Evolutionary conservation across 2,797 vertebrate genomes (phyloP), one percentile per base, ranked within the genome.

Genomic region (Arnoldichthys spilopterus): DNA sequence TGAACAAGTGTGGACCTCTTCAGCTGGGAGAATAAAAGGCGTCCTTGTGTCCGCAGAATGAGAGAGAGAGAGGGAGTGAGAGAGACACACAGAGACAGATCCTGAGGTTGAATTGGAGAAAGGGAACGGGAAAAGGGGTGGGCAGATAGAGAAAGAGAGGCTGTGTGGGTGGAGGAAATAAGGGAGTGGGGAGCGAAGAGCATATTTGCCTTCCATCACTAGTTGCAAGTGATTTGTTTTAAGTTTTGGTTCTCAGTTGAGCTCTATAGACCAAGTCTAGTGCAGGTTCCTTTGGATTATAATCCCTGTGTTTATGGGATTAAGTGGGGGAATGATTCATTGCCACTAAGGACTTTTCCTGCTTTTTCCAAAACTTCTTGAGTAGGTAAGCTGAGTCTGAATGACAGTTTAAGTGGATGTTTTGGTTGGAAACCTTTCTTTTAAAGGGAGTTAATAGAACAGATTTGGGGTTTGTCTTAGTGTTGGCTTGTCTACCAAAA

Each of bases 1-100:
- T 79, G 78, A 85, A 80, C 62, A 76, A 80, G 74, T 80, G 68
- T 76, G 77, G 40, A 72, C 56, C 78, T 72, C 71, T 80, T 86
- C 81, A 83, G 77, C 68, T 66, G 66, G 32, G 34, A 85, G 81
- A 86, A 86, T 78, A 85, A 84, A 86, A 84, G 83, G 72, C 75
- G 78, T 67, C 74, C 67, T 82, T 90, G 80, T 88, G 79, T 71
- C 70, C 73, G 80, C 69, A 80, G 51, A 74, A 83, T 80, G 74
- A 74, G 47, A 54, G 63, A 76, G 71, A 84, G 77, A 56, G 63
- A 77, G 75, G 28, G 75, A 66, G 79, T 62, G 56, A 70, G 77
- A 84, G 53, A 56, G 56, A 72, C 74, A 74, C 77, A 66, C 47
- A 20, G 32, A 79, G 37, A 82, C 51, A 45, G 40, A 71, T 71